Evolutionary conservation across 2,797 vertebrate species (phyloP).

Genomic region (Mareca penelope): DNA sequence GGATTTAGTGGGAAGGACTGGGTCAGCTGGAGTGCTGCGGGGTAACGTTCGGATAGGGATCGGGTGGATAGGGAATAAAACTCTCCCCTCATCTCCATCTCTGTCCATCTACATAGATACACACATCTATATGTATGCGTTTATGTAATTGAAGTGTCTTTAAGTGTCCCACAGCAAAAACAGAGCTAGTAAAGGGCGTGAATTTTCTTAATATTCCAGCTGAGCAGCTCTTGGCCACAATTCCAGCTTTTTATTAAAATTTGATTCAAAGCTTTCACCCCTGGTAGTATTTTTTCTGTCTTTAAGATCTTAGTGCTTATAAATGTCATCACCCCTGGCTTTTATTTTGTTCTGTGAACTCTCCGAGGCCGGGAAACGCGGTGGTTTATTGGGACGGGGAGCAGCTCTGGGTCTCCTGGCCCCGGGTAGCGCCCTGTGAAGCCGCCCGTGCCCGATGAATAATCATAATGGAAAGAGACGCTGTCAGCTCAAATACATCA

Average conservation of each 20-base stretch:
- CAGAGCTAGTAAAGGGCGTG: neutral
- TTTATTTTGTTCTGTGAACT: neutral
- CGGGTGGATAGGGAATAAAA: neutral
- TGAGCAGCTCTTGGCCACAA: accelerated
- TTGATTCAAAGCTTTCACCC: neutral
- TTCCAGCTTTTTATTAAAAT: neutral
- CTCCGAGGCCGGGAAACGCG: neutral
- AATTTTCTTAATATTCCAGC: neutral
- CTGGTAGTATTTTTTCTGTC: neutral
- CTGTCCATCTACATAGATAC: neutral
- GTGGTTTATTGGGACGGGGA: neutral
- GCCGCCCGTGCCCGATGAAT: neutral
- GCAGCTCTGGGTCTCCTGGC: neutral
- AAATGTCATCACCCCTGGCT: neutral
- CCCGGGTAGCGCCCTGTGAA: neutral
- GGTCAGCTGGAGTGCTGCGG: neutral
- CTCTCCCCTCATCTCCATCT: neutral
- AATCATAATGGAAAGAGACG: neutral
- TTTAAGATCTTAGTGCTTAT: neutral
- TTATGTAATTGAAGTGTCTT: accelerated
- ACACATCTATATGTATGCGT: accelerated
- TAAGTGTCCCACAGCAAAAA: neutral
- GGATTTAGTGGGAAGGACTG: accelerated
- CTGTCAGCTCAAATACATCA: slow-evolving; percentile 2
- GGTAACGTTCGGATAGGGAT: accelerated